Conservation (phyloP, 2,888 invertebrate genomes). For the Spisula solida region DNA sequence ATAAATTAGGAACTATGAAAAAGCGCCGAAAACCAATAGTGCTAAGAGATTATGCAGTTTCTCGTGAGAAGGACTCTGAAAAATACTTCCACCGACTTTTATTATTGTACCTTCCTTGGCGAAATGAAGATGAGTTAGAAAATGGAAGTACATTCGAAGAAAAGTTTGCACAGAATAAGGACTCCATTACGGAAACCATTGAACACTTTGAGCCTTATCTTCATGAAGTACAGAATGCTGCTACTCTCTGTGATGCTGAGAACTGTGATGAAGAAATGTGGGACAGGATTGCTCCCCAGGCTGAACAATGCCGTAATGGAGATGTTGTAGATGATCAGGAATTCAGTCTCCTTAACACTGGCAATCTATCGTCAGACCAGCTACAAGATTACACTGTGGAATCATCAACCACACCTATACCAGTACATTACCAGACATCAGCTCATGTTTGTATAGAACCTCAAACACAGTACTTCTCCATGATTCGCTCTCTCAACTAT, state of each 20-base stretch:
- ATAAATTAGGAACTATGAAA: no score
- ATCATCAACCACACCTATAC: no score
- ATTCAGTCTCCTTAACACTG: conserved; percentile 29
- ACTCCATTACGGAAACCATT: conserved; percentile 2
- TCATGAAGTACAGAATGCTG: conserved; percentile 34
- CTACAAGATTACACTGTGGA: conserved; percentile 7
- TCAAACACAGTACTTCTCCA: background rate
- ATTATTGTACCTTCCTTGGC: conserved; percentile 58
- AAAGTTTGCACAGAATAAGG: conserved; percentile 17
- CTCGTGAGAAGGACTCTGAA: no score
- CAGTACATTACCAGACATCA: no score
- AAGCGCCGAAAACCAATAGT: no score
- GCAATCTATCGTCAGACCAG: conserved; percentile 44
- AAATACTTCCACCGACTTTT: no score
- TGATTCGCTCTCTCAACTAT: conserved; percentile 30
- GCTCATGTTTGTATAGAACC: background rate
- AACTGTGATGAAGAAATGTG: conserved; percentile 57
- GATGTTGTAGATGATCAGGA: background rate
- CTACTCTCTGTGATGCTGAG: background rate
- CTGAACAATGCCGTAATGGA: conserved; percentile 38
- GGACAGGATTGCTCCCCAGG: conserved; percentile 53
- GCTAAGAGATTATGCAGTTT: no score
- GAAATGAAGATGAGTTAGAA: conserved; percentile 47
- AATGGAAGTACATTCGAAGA: conserved; percentile 10
- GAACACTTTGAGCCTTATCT: conserved; percentile 43